These are phyloP conservation scores for Oncorhynchus tshawytscha DNA, from an alignment of 2,113 vertebrate species.

Conservation along the genomic window DNA sequence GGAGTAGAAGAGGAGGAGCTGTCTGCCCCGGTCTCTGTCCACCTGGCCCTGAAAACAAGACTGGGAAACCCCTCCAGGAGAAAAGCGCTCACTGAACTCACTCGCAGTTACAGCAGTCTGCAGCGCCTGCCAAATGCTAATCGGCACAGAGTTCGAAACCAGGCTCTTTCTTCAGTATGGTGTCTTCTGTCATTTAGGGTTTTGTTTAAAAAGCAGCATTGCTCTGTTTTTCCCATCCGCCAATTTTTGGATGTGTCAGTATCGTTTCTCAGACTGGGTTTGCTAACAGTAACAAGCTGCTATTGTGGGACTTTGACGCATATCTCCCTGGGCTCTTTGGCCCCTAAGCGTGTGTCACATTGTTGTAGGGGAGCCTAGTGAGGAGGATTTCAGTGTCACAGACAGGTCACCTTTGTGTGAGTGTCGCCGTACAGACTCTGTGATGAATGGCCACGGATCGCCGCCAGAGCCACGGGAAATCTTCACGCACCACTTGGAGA, in stretches of 20 bases:
- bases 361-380: neutral
- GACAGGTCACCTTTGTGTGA: neutral
- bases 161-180: slow-evolving; percentile 26
- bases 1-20: slow-evolving; percentile 14
- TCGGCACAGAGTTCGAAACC: slow-evolving; percentile 21
- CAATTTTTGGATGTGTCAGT: slow-evolving; percentile 33
- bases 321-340: slow-evolving; percentile 20
- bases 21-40: slow-evolving; percentile 24
- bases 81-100: slow-evolving; percentile 33
- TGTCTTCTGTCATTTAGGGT: slow-evolving; percentile 56
- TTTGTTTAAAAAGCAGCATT: slow-evolving; percentile 64
- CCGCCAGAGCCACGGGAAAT: slow-evolving; percentile 2
- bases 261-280: slow-evolving; percentile 23
- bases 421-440: neutral
- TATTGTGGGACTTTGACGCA: slow-evolving; percentile 14
- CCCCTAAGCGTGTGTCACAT: neutral
- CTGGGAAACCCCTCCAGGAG: slow-evolving; percentile 45
- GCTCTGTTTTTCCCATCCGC: slow-evolving; percentile 51
- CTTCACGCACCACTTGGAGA: neutral
- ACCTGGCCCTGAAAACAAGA: slow-evolving; percentile 32
- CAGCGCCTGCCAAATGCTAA: slow-evolving; percentile 44
- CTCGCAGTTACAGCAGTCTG: slow-evolving; percentile 20
- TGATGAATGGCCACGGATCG: neutral
- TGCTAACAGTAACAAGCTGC: slow-evolving; percentile 42
- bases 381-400: neutral